Evolutionary conservation across 2,888 invertebrate species (phyloP).

Genomic region (Beris chalybata): DNA sequence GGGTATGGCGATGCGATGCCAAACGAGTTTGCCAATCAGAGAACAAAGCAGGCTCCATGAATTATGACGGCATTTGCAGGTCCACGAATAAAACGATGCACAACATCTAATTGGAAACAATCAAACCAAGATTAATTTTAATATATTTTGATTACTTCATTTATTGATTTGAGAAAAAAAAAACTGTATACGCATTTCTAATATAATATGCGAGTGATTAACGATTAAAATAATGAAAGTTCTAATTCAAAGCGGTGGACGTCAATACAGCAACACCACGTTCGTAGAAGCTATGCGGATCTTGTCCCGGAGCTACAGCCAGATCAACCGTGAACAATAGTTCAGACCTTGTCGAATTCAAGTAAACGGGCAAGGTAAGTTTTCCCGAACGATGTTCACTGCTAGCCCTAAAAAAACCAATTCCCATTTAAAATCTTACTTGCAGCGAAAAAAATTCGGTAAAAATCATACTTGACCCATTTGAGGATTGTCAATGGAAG

Average conservation of each 20-base stretch:
- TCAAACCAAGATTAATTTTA: not conserved
- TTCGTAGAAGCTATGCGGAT: slow-evolving; percentile 96
- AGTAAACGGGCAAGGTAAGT: slow-evolving; percentile 92
- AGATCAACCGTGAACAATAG: slow-evolving; percentile 94
- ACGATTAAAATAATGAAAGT: not conserved
- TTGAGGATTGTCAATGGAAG: slow-evolving; percentile 84
- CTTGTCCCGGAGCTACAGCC: slow-evolving; percentile 86
- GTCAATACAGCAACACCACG: slow-evolving; percentile 96
- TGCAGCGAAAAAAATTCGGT: slow-evolving; percentile 21
- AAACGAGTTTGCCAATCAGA: no score
- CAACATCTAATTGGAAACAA: no score
- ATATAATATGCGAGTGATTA: not conserved
- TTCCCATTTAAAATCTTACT: slow-evolving; percentile 1
- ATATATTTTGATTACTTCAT: not conserved
- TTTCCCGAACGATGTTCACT: slow-evolving; percentile 62
- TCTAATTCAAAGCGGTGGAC: slow-evolving; percentile 84
- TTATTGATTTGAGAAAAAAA: no score
- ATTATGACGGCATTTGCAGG: no score
- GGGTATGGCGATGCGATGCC: no score
- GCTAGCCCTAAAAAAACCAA: slow-evolving; percentile 47
- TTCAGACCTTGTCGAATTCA: slow-evolving; percentile 94
- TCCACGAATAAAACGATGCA: no score
- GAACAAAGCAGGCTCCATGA: no score
- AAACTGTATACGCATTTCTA: no score
- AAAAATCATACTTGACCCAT: slow-evolving; percentile 73